Percentiles rank a stretch among this genome's conserved stretches.
These are phyloP conservation scores for Phyto melanocephala DNA, from an alignment of 2,888 invertebrate species.

Conservation along the genomic window DNA sequence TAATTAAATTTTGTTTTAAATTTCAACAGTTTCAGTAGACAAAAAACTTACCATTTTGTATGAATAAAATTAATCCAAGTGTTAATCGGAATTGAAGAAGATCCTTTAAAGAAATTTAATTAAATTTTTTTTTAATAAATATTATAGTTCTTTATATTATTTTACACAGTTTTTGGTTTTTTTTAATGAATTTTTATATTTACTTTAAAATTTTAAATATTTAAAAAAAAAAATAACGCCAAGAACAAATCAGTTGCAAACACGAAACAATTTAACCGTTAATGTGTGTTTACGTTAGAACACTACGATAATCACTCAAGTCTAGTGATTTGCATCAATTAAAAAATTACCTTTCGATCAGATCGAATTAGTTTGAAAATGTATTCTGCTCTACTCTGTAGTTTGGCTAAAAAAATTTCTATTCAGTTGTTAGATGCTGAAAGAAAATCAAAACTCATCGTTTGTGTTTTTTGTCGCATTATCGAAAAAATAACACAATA, in stretches of 20 bases:
- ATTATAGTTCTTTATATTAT: neutral
- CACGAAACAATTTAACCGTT: conserved; percentile 61
- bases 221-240: conserved; percentile 26
- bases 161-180: neutral
- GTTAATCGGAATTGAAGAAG: neutral
- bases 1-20: neutral
- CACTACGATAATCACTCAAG: conserved; percentile 73
- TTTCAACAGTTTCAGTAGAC: neutral
- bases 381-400: conserved; percentile 31
- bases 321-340: conserved; percentile 72
- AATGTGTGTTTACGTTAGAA: conserved; percentile 71
- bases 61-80: conserved; percentile 51
- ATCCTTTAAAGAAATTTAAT: conserved; percentile 35
- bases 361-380: conserved; percentile 67
- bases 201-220: neutral
- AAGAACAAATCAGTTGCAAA: conserved; percentile 49
- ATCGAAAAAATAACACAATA: neutral
- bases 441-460: conserved; percentile 40
- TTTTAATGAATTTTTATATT: neutral
- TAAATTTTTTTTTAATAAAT: neutral
- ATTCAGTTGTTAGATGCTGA: conserved; percentile 44
- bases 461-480: conserved; percentile 21
- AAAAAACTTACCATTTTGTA: conserved; percentile 68
- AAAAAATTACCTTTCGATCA: conserved; percentile 76
- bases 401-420: conserved; percentile 47